Percentiles rank a stretch among this genome's conserved stretches.
Conservation (phyloP, 2,888 invertebrate species). For the Sphaeridia pumilis region DNA sequence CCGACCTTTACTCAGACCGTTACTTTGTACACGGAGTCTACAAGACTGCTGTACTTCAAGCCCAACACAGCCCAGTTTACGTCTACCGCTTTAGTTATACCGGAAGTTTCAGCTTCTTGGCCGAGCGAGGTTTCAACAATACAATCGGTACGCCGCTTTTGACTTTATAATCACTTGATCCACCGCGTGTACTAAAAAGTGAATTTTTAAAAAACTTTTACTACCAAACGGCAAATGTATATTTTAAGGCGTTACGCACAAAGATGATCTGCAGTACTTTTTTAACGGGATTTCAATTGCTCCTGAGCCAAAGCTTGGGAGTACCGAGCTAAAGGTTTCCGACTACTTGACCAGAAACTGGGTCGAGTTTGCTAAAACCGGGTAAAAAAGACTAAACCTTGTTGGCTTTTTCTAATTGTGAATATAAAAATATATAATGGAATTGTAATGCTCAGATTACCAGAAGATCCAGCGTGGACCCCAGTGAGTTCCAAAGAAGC, state of each 20-base stretch:
- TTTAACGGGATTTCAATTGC: slow-evolving; percentile 41
- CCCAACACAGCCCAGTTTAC: slow-evolving; percentile 8
- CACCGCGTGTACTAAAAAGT: too few relatives aligned
- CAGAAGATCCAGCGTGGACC: slow-evolving; percentile 3
- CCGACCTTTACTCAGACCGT: slow-evolving; percentile 14
- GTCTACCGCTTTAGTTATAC: slow-evolving; percentile 38
- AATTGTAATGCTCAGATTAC: slow-evolving; percentile 4
- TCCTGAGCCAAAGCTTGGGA: slow-evolving; percentile 38
- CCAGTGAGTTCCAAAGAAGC: slow-evolving; percentile 17
- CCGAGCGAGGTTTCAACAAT: slow-evolving; percentile 18
- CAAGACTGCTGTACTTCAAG: slow-evolving; percentile 10
- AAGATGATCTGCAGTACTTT: slow-evolving; percentile 47
- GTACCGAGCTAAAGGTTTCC: slow-evolving; percentile 40
- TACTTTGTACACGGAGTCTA: slow-evolving; percentile 14
- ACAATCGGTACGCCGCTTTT: not conserved
- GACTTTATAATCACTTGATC: not conserved
- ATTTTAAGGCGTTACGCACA: slow-evolving; percentile 42
- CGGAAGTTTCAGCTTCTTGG: slow-evolving; percentile 42
- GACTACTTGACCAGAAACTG: slow-evolving; percentile 41
- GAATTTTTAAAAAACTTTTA: too few relatives aligned
- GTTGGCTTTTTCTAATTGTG: too few relatives aligned
- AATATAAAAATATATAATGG: too few relatives aligned
- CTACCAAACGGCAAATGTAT: not conserved
- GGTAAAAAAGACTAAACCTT: too few relatives aligned
- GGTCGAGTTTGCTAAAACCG: slow-evolving; percentile 44